Evolutionary conservation across 2,888 invertebrate species (phyloP).

Genomic region (Trissoscelio sp.): DNA sequence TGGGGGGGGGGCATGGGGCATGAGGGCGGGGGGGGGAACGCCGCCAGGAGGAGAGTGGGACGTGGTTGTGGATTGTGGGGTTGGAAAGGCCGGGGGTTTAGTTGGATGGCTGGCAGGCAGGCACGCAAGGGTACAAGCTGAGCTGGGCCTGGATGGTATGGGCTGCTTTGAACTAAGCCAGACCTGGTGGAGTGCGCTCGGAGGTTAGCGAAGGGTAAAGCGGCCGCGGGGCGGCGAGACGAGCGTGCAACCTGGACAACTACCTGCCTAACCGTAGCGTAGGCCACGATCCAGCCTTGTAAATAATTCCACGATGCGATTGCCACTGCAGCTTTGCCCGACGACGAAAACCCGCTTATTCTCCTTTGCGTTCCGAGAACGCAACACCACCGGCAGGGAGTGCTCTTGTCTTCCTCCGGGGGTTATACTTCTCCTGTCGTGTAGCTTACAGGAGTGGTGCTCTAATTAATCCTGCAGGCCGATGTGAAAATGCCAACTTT

Average conservation of each 20-base stretch:
- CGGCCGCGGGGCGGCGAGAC: constrained; percentile 70
- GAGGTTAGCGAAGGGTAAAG: constrained; percentile 75
- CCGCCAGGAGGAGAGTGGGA: constrained; percentile 59
- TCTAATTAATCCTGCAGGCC: constrained; percentile 59
- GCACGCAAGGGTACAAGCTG: constrained; percentile 79
- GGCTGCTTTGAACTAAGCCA: constrained; percentile 83
- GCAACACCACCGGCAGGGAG: constrained; percentile 19
- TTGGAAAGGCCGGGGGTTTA: constrained; percentile 71
- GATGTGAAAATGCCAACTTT: constrained; percentile 49
- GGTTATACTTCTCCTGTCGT: constrained; percentile 37
- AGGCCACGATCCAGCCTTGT: constrained; percentile 81
- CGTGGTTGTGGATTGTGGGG: constrained; percentile 55
- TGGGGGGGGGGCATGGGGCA: constrained; percentile 77
- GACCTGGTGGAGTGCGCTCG: constrained; percentile 79
- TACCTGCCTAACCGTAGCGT: constrained; percentile 81
- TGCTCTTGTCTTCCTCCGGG: constrained; percentile 49
- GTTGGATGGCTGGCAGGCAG: constrained; percentile 81
- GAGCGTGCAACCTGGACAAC: constrained; percentile 79
- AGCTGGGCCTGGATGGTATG: constrained; percentile 76
- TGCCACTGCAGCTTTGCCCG: constrained; percentile 78
- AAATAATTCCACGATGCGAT: constrained; percentile 83
- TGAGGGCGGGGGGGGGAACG: constrained; percentile 75
- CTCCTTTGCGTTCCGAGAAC: constrained; percentile 31
- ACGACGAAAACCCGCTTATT: constrained; percentile 60
- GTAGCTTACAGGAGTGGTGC: constrained; percentile 37